Evolutionary conservation across 2,888 invertebrate genomes (phyloP), one percentile per base, ranked within the genome.

Genomic region (Netelia virgata): DNA sequence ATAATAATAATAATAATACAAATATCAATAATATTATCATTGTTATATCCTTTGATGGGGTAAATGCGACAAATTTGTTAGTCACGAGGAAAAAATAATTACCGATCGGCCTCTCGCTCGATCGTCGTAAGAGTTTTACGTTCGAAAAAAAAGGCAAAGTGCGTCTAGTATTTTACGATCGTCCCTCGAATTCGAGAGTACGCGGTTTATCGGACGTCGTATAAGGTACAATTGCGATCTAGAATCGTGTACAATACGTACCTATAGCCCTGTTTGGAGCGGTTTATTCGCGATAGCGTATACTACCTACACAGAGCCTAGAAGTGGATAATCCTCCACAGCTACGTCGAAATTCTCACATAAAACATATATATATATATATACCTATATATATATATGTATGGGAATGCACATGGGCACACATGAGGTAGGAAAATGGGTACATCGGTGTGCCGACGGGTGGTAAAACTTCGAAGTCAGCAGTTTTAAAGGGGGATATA

Each of bases 401-500:
- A 43, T 2, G 14, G 10, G 57, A 18, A 16, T 16, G 18, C 28
- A 47, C 10, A 47, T 14, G 14, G 1, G 14, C 47, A 11, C 47
- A 47, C 47, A 47, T 14, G 3, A 14, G 47, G 11, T 11, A 47
- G 47, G 47, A 47, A 47, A 47, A 47, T 47, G 14, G 47, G 10
- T 47, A 47, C 47, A 11, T 47, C 6, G 28, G 72, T 57, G 57
- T 43, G n/a, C 3, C 36, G 53, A 47, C 20, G 36, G 53, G 64
- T 64, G 6, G 36, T 47, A 77, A 74, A 83, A 80, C 55, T 75
- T 79, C 5, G 47, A 18, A 79, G 57, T 70, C 70, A 64, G 57
- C 69, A 57, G 75, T 70, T 83, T 79, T 59, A 75, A 66, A 79
- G 79, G 50, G 59, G 79, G 57, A 83, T 57, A 68, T 61, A 72